Percentiles rank a stretch among this genome's conserved stretches.
Evolutionary conservation across 2,888 invertebrate genomes (phyloP).

Genomic region (Ferdinandea cuprea): DNA sequence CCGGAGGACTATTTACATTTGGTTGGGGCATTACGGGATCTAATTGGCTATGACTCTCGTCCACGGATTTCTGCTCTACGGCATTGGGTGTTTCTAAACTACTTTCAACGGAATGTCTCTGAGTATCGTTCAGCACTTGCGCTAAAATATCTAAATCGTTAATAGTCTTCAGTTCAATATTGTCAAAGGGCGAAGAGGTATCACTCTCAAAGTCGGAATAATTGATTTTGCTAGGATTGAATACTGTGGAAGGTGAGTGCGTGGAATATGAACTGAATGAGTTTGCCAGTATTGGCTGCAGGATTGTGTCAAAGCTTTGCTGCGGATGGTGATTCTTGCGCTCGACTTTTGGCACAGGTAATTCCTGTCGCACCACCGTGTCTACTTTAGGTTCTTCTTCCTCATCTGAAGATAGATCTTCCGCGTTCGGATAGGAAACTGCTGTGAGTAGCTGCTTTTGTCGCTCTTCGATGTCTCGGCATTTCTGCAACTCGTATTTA

Average conservation of each 20-base stretch:
- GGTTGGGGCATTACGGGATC: constrained; percentile 19
- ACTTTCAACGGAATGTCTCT: constrained; percentile 75
- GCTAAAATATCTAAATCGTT: constrained; percentile 96
- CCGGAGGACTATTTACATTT: constrained; percentile 39
- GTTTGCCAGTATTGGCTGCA: constrained; percentile 81
- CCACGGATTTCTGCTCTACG: neutral
- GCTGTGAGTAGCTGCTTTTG: constrained; percentile 85
- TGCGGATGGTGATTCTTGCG: constrained; percentile 73
- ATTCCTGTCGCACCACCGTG: constrained; percentile 41
- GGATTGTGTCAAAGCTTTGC: constrained; percentile 81
- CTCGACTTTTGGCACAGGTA: constrained; percentile 42
- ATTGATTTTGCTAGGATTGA: constrained; percentile 80
- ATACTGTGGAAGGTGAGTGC: constrained; percentile 56
- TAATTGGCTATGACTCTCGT: constrained; percentile 25
- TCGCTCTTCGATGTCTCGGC: constrained; percentile 85
- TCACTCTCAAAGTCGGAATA: constrained; percentile 95
- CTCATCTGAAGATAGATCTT: constrained; percentile 85
- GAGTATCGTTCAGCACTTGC: constrained; percentile 86
- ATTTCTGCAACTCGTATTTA: constrained; percentile 85
- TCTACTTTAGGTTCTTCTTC: constrained; percentile 77
- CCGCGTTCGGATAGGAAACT: constrained; percentile 86
- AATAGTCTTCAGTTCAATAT: constrained; percentile 94
- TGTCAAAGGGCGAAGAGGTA: constrained; percentile 96
- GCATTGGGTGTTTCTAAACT: neutral
- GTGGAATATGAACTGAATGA: constrained; percentile 45